Base-by-base conservation (phyloP, 2,888 invertebrate genomes). In the Phalera bucephala region DNA sequence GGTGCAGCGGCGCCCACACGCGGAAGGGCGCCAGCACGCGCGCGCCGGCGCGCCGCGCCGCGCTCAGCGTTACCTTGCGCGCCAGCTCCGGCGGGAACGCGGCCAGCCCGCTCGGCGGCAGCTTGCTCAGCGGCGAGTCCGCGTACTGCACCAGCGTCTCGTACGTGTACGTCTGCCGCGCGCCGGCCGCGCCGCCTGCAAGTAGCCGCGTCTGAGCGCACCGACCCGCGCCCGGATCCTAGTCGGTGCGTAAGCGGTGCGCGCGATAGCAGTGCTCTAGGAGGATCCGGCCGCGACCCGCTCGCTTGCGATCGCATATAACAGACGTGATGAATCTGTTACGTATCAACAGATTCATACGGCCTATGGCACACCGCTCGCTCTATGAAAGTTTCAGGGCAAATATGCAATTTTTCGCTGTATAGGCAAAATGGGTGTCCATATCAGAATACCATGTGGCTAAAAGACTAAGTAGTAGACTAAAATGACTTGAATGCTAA, bases 141-240 rank as follows among this genome's bases (percentile, higher is more conserved):
- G 91, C 87, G 80, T 84, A 89, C 80, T 88, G 86, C 81, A 91
- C 80, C 76, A 91, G 80, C 75, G 89, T 86, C 81, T 91, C 88
- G 78, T 87, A 82, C 65, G 85, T 67, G 80, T 91, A 91, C 63
- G 73, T 75, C 80, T 85, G 87, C 68, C 88, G 84, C 70, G 77
- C 37, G 33, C 70, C 75, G 54, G 72, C 73, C 70, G 73, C 77
- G 56, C 77, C 68, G 59, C 63, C 57, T 50, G 62, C 41, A 61
- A 57, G 44, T 34, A 39, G 30, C 49, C 29, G 17, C 22, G 19
- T 19, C 19, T 3, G 19, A 19, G 19, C n/a, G n/a, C n/a, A n/a
- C n/a, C n/a, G n/a, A n/a, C n/a, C n/a, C n/a, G n/a, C n/a, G n/a
- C n/a, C n/a, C n/a, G n/a, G n/a, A n/a, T n/a, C n/a, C n/a, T n/a